Evolutionary conservation across 2,888 invertebrate genomes (phyloP).

Genomic region (Deroplatys truncata): DNA sequence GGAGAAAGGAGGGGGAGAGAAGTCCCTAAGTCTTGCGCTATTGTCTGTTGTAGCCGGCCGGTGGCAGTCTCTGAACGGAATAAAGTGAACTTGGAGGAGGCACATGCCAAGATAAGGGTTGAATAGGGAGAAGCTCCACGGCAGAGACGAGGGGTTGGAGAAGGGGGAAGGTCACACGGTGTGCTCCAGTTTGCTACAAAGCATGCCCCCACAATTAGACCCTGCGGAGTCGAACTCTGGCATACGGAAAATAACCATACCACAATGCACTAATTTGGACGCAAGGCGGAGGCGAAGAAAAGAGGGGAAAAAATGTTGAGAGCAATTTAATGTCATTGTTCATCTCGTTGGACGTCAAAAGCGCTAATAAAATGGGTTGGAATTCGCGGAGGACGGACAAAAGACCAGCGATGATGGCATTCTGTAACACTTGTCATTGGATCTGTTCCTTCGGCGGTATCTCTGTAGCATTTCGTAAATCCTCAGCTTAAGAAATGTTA

Average conservation of each 20-base stretch:
- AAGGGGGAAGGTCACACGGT: slow-evolving; percentile 23
- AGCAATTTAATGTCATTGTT: slow-evolving; percentile 33
- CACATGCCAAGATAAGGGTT: slow-evolving; percentile 27
- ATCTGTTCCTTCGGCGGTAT: background rate
- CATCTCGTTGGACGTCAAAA: slow-evolving; percentile 28
- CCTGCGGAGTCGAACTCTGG: background rate
- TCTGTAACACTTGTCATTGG: background rate
- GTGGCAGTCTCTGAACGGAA: slow-evolving; percentile 19
- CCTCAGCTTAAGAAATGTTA: no score
- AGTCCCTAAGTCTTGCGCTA: slow-evolving; percentile 23
- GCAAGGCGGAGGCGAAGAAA: slow-evolving; percentile 25
- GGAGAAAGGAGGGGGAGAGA: slow-evolving; percentile 5
- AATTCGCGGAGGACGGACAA: slow-evolving; percentile 19
- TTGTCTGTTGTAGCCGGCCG: slow-evolving; percentile 25
- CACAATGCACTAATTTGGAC: slow-evolving; percentile 32
- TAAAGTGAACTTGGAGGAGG: slow-evolving; percentile 20
- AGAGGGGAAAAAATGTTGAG: slow-evolving; percentile 7
- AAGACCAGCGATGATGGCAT: background rate
- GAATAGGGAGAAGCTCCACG: slow-evolving; percentile 23
- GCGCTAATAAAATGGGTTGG: slow-evolving; percentile 29
- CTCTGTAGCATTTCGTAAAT: background rate
- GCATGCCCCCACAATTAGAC: background rate
- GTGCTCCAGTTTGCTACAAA: slow-evolving; percentile 28
- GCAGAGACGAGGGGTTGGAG: background rate
- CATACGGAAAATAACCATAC: slow-evolving; percentile 28